Base-by-base conservation (phyloP, 2,797 vertebrate genomes). In the Acanthornis magna region DNA sequence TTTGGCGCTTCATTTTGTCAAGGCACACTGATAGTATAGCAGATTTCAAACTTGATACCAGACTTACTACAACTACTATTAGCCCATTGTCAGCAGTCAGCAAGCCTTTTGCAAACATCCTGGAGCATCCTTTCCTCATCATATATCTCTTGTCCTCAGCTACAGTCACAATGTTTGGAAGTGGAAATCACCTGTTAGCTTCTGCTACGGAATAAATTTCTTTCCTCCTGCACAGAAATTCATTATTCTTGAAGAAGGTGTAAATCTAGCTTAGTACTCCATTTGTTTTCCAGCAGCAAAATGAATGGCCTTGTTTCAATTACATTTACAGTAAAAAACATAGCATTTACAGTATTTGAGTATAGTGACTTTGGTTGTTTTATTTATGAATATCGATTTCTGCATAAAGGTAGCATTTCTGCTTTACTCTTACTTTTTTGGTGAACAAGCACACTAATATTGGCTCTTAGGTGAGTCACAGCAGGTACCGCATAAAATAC, bases 371-470 rank as follows among this genome's bases (percentile, higher is more conserved):
- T 91, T 67, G 30, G 73, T 66, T 91, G 61, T 79, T 97, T 95
- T 96, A 94, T 96, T 94, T n/a, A 96, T 87, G 91, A 95, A 83
- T 82, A 96, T 96, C 0, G 68, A 95, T 94, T 96, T 95, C 86
- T 75, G 51, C 72, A 91, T 89, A 92, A 96, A 91, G 43, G 66
- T 65, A 89, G 42, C 67, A 90, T 90, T 97, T 79, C 62, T 96
- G 67, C 77, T 85, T 80, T 72, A 88, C 34, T 88, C 66, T 89
- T 85, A 65, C 25, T 57, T 73, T 92, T 95, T 87, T 80, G 71
- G 91, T 87, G 77, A 92, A 93, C 32, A 66, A 94, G 62, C 47
- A 60, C 53, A 51, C 68, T 71, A 92, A 83, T 50, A 63, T 18
- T n/a, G 29, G 50, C 72, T 88, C 68, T 87, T 50, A 83, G 84